Base-by-base conservation (phyloP, 64 coral and sea anemone genomes). In the Anthopleura sola region DNA sequence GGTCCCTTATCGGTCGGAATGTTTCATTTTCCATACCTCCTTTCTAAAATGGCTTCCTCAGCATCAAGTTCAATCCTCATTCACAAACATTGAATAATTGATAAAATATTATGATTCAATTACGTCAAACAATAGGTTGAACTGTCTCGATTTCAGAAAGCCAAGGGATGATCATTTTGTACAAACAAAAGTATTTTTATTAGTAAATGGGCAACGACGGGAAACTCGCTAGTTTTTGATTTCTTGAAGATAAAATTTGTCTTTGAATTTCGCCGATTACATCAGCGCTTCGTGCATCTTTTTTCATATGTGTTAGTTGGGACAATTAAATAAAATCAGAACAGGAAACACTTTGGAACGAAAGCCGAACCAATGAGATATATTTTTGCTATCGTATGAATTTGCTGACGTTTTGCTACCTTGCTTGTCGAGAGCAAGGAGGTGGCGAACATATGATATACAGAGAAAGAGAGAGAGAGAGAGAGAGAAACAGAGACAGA, bases 181-280 rank as follows among this genome's bases (percentile, higher is more conserved):
- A 71, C 26, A 32, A 32, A 71, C 66, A 71, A 28, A 71, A 32
- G 31, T 16, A 32, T 71, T 71, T n/a, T 71, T 26, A 62, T 71
- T 71, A 71, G n/a, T 62, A 16, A 71, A 32, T 71, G 29, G 9
- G 10, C 10, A 32, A 33, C 11, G 11, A 32, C n/a, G 28, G 66
- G 16, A 71, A 32, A 10, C 66, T 32, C 10, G 16, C 8, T 71
- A 71, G 66, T 71, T 32, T 34, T 71, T 71, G n/a, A 71, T 71
- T 62, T 62, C 58, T 32, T 15, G 1, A 28, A 16, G 66, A 71
- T 29, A 71, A 32, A 71, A 71, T 15, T 10, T 62, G n/a, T 15
- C 66, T 71, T 71, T 71, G 66, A 71, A 32, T 71, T 71, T 71
- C 28, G 66, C 66, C 66, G 66, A 32, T 71, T 32, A 71, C 34